phyloP scores from a whole-genome alignment of 2,888 invertebrate genomes.

The Callyntrura guangdongensis region DNA sequence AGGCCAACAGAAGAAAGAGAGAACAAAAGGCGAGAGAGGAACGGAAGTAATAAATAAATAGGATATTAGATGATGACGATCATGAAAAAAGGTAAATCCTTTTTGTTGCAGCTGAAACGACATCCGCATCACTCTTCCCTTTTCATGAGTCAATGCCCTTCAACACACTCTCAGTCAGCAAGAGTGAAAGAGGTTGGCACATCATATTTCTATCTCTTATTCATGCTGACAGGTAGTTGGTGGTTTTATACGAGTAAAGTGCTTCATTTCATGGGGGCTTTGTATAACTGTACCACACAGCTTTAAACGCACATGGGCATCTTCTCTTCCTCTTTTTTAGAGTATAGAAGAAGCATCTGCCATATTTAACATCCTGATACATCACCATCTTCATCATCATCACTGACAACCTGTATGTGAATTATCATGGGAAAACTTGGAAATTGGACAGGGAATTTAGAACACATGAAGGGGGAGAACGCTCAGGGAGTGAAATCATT shows the following conservation, averaged over 20 bases:
- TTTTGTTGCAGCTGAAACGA: not conserved
- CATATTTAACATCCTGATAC: not conserved
- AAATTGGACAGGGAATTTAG: slow-evolving; percentile 38
- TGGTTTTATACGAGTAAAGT: not conserved
- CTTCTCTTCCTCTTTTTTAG: not conserved
- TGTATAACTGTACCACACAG: not conserved
- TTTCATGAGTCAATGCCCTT: slow-evolving; percentile 23
- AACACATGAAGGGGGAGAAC: not conserved
- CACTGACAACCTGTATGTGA: not conserved
- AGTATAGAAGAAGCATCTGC: not conserved
- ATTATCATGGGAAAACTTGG: not conserved
- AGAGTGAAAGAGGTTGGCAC: not conserved
- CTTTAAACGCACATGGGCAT: not conserved
- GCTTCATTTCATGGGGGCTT: not conserved
- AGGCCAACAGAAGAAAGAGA: not conserved
- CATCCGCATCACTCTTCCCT: not conserved
- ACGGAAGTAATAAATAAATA: slow-evolving; percentile 33
- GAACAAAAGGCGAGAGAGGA: not conserved
- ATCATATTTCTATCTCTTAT: not conserved
- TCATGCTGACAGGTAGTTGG: not conserved
- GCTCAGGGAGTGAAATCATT: not conserved
- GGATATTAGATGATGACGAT: slow-evolving; percentile 13
- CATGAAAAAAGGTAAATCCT: slow-evolving; percentile 27
- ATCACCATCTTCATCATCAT: too few relatives aligned
- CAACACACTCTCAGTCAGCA: not conserved